Evolutionary conservation across 1,140 invertebrate species (phyloP), one percentile per base, ranked within the genome.

Genomic region (Agrypnia vestita): DNA sequence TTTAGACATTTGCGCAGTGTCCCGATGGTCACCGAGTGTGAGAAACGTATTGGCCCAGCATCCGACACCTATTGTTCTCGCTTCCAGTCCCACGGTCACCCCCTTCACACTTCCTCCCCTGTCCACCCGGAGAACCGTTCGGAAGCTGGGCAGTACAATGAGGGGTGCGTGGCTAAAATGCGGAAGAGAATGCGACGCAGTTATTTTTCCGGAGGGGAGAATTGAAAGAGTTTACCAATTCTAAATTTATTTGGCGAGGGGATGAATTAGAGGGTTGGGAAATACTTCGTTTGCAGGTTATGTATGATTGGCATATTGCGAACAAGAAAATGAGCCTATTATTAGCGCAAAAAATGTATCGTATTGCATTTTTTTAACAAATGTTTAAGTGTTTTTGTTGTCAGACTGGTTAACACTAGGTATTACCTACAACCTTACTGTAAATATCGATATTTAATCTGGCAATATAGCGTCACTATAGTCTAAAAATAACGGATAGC

Each of bases 21-120:
- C 46, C 47, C 69, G 15, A 15, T 73, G 81, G 81, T 82, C 81
- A 82, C 64, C 35, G 78, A 77, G 73, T 82, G 81, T 79, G 81
- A 73, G 81, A 79, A 79, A 46, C 21, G 11, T 17, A 61, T 61
- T 15, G 75, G 59, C 61, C 4, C 56, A 62, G 25, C 47, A 21
- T 76, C 43, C 49, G 15, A 51, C n/a, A 25, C 64, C 67, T 15
- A 82, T 82, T 82, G 81, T 82, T 78, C 78, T 73, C 12, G 55
- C 12, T 43, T 59, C 19, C 77, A 44, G 71, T 82, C 81, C 74
- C 81, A 82, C 81, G 81, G 74, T 17, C 53, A n/a, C 64, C 51
- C 78, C 75, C 75, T 64, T 55, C 76, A 4, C 15, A n/a, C 11
- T 12, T 11, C 25, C 15, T 69, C 49, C 47, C 69, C 67, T 71